Evolutionary conservation across 2,797 vertebrate species (phyloP), one percentile per base, ranked within the genome.

Genomic region (Phaenicophaeus curvirostris): DNA sequence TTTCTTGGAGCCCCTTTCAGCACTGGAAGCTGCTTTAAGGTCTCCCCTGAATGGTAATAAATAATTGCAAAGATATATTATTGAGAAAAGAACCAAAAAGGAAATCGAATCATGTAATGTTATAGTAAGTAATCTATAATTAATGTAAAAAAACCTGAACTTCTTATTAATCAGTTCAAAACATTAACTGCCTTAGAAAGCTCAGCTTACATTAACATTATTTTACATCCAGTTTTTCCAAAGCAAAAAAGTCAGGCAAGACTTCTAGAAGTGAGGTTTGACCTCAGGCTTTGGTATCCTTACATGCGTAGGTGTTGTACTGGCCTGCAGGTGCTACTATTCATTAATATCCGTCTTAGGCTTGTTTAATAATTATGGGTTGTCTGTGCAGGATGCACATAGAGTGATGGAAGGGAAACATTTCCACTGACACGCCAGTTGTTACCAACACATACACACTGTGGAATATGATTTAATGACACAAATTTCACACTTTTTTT

Each of bases 401-500:
- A 28, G 15, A n/a, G 9, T 5, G 44, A 57, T 0, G 4, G 23
- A 82, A 42, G 23, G 39, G 30, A 14, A 62, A 62, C 67, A 69
- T n/a, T 54, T 63, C 44, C 35, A 48, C 42, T 42, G 23, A 27
- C 31, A 28, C 44, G 20, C 21, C 7, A 3, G 11, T 5, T 73
- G 18, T 21, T n/a, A 42, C 1, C 2, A 13, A 5, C 35, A 35
- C 2, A 10, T 24, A 51, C 2, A 1, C 44, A 25, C 14, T 13
- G 19, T 0, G 2, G 35, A 31, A 21, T 28, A 30, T 6, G 5
- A 59, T 41, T 83, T 23, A 15, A 44, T 53, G 35, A 9, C 7
- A 24, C 0, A 0, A 8, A 24, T n/a, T 39, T 42, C 28, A 21
- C 14, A 18, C 5, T 3, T 0, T 5, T 42, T 42, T 63, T 57